A percentile compares a stretch with the other conserved stretches of the same genome.
Evolutionary conservation across 2,113 vertebrate genomes (phyloP).

Genomic region (Perca schrenkii): DNA sequence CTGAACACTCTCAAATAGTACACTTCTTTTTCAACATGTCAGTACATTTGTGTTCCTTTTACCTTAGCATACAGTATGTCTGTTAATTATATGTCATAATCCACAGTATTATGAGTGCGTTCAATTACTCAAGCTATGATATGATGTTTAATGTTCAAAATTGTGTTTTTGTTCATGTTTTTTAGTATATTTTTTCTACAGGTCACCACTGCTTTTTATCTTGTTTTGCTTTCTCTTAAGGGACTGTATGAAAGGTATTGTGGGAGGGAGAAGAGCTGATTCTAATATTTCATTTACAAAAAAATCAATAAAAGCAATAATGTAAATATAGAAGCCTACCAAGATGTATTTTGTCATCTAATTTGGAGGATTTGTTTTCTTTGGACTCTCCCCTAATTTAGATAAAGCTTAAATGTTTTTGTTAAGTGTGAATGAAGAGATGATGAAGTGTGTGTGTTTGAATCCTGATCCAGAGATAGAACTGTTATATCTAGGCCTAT

Average conservation of each 20-base stretch:
- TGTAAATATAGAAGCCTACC: too few relatives aligned
- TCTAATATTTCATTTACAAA: too few relatives aligned
- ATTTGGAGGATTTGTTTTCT: neutral
- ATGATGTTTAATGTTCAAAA: neutral
- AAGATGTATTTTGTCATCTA: too few relatives aligned
- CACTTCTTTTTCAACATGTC: neutral
- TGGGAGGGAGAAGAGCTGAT: too few relatives aligned
- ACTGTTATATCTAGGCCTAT: neutral
- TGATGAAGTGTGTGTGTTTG: neutral
- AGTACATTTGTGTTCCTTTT: neutral
- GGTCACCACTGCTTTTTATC: too few relatives aligned
- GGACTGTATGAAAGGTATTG: too few relatives aligned
- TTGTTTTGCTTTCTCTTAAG: too few relatives aligned
- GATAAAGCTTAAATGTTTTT: neutral
- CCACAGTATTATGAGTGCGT: neutral
- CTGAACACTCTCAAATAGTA: neutral
- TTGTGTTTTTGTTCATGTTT: too few relatives aligned
- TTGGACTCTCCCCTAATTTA: neutral
- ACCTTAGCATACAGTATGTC: neutral
- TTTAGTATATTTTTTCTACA: too few relatives aligned
- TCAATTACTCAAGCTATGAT: neutral
- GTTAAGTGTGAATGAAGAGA: neutral
- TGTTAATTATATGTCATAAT: neutral
- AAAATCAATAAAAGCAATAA: too few relatives aligned
- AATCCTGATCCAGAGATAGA: neutral